Percentiles rank a stretch among this genome's conserved stretches.
Evolutionary conservation across 2,797 vertebrate species (phyloP).

Genomic region (Siniperca obscura): DNA sequence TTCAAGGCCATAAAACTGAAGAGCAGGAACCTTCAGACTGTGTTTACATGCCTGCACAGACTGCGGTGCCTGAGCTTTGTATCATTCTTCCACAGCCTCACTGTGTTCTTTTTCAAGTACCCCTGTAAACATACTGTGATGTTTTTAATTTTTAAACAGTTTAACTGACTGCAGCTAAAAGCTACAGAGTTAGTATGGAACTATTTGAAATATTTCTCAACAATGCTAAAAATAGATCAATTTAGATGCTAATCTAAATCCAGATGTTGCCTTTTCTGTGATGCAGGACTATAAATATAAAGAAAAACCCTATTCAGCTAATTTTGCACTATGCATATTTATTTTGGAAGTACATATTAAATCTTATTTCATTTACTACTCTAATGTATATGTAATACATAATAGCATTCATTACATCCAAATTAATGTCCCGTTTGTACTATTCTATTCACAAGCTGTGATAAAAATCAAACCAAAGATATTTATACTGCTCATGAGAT

Average conservation of each 20-base stretch:
- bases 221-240: constrained; percentile 25
- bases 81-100: constrained; percentile 41
- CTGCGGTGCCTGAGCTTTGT: constrained; percentile 29
- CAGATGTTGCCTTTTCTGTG: constrained; percentile 33
- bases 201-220: constrained; percentile 37
- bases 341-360: constrained; percentile 30
- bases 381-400: constrained; percentile 37
- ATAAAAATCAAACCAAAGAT: constrained; percentile 61
- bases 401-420: constrained; percentile 48
- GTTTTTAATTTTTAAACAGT: constrained; percentile 3
- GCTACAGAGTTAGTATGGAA: constrained; percentile 1
- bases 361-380: constrained; percentile 35
- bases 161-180: constrained; percentile 34
- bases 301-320: constrained; percentile 37
- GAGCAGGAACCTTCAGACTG: constrained; percentile 47
- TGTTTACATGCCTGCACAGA: constrained; percentile 62
- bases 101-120: constrained; percentile 33
- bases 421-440: constrained; percentile 23
- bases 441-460: constrained; percentile 71
- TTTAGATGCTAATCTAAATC: constrained; percentile 18
- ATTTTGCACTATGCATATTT: constrained; percentile 28
- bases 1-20: constrained; percentile 31
- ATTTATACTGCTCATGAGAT: constrained; percentile 62
- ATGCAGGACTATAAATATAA: constrained; percentile 21
- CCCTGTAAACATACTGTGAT: constrained; percentile 46